Conservation (phyloP, 2,888 invertebrate genomes). For the Drosophila anomelani region DNA sequence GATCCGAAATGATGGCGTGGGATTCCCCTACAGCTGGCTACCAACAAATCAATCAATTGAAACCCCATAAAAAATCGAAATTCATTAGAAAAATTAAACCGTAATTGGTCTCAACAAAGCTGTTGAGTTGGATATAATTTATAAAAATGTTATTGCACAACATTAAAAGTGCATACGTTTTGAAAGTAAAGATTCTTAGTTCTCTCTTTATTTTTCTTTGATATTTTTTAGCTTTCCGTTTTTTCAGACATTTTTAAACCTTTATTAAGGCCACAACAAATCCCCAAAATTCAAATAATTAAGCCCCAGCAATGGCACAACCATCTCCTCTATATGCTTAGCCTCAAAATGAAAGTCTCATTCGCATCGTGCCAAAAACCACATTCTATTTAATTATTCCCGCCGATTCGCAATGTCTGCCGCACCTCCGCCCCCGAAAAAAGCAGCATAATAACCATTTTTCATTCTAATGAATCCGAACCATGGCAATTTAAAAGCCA, state of each 20-base stretch:
- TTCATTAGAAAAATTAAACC: slow-evolving; percentile 43
- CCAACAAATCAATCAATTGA: slow-evolving; percentile 65
- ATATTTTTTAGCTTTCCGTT: fast-evolving
- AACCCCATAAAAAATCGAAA: slow-evolving; percentile 49
- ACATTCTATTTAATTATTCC: slow-evolving; percentile 44
- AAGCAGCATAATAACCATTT: slow-evolving; percentile 50
- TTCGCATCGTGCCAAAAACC: slow-evolving; percentile 28
- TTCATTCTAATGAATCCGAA: slow-evolving; percentile 41
- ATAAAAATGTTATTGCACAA: neutral
- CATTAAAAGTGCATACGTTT: neutral
- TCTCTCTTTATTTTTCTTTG: neutral
- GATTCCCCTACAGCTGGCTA: slow-evolving; percentile 26
- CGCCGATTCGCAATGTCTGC: slow-evolving; percentile 51
- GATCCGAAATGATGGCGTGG: slow-evolving; percentile 53
- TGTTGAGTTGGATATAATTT: neutral
- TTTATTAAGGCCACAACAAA: neutral
- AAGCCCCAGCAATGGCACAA: neutral
- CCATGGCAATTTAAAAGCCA: slow-evolving; percentile 68
- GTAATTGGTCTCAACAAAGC: slow-evolving; percentile 47
- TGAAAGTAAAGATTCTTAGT: neutral
- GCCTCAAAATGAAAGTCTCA: slow-evolving; percentile 19
- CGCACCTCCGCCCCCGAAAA: slow-evolving; percentile 37
- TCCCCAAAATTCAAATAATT: neutral
- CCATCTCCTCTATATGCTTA: neutral
- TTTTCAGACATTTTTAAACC: neutral